These are phyloP conservation scores for Ataeniobius toweri DNA, from an alignment of 2,797 vertebrate species.

Conservation along the genomic window DNA sequence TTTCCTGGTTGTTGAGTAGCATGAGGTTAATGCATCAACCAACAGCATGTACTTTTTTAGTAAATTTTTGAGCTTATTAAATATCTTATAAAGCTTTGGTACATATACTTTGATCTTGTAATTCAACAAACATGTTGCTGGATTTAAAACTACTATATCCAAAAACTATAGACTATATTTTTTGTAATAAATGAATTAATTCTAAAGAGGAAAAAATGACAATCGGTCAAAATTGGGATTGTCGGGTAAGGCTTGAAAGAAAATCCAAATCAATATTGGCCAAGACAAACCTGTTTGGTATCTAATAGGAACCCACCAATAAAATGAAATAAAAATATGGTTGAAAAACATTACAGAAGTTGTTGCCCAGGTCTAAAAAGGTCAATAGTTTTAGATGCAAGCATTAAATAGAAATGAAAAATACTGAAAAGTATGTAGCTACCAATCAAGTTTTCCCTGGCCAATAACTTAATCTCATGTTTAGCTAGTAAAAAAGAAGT, in stretches of 20 bases:
- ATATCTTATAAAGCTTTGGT: too few relatives aligned
- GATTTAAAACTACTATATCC: background rate
- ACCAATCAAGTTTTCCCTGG: background rate
- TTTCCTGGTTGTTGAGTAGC: background rate
- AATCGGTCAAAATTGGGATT: background rate
- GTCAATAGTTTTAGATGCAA: constrained; percentile 17
- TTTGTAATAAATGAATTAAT: background rate
- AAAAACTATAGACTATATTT: background rate
- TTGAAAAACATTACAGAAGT: too few relatives aligned
- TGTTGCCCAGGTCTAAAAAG: background rate
- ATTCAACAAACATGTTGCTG: too few relatives aligned
- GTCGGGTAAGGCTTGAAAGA: background rate
- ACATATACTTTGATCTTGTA: too few relatives aligned
- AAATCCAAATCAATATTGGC: background rate
- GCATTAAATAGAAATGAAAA: background rate
- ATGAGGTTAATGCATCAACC: background rate
- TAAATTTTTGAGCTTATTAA: background rate
- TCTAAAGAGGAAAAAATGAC: background rate
- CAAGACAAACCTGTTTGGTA: background rate
- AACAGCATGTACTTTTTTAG: background rate
- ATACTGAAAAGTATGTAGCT: background rate
- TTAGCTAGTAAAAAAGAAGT: background rate
- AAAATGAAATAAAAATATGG: background rate
- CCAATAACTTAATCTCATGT: background rate
- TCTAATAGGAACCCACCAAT: constrained; percentile 32